Evolutionary conservation across 2,888 invertebrate genomes (phyloP).

Genomic region (Diplolepis rosae): DNA sequence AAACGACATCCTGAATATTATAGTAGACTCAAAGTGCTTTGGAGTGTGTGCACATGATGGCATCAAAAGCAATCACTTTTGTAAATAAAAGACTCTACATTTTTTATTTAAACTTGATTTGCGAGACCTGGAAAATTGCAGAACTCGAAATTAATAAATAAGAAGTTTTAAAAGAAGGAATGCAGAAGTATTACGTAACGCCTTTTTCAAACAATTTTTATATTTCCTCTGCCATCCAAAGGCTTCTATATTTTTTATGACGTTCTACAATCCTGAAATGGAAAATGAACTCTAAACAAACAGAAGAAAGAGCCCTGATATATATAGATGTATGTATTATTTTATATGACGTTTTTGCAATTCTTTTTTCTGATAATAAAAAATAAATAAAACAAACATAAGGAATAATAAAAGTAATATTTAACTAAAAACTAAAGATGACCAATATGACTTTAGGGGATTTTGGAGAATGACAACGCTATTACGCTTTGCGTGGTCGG

Average conservation of each 20-base stretch:
- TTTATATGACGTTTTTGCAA: too few relatives aligned
- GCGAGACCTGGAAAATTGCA: background rate
- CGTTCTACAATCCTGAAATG: background rate
- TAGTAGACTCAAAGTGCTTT: constrained; percentile 26
- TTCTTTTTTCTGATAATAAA: too few relatives aligned
- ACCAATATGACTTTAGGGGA: constrained; percentile 33
- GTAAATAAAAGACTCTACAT: constrained; percentile 1
- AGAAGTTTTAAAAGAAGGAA: constrained; percentile 11
- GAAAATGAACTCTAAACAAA: background rate
- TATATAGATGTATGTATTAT: too few relatives aligned
- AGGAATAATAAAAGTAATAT: too few relatives aligned
- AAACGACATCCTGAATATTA: constrained; percentile 31
- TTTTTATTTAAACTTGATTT: constrained; percentile 22
- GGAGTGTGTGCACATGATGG: constrained; percentile 13
- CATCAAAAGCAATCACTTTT: constrained; percentile 21
- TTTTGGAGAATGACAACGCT: constrained; percentile 49
- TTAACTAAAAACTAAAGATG: too few relatives aligned
- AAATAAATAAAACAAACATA: too few relatives aligned
- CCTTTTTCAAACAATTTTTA: background rate
- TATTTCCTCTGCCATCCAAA: too few relatives aligned
- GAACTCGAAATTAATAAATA: constrained; percentile 6
- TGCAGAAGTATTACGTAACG: background rate
- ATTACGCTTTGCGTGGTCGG: constrained; percentile 37
- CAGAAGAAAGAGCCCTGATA: too few relatives aligned
- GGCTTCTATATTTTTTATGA: background rate